Evolutionary conservation across 1,140 invertebrate species (phyloP).

Genomic region (Hestina assimilis): DNA sequence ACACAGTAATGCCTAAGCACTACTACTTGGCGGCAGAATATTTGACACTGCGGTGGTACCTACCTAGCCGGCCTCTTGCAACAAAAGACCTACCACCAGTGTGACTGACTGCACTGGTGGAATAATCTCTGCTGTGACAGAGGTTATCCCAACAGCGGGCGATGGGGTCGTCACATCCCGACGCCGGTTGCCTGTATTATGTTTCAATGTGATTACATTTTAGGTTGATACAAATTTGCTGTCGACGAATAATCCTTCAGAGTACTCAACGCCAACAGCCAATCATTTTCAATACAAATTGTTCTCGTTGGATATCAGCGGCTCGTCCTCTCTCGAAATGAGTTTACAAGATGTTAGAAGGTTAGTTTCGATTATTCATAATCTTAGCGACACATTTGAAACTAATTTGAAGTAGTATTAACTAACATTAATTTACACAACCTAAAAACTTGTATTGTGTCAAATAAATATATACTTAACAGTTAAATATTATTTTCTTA

Average conservation of each 20-base stretch:
- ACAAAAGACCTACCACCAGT: too few relatives aligned
- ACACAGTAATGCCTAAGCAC: too few relatives aligned
- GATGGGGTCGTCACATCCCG: too few relatives aligned
- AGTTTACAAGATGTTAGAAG: constrained; percentile 86
- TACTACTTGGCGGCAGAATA: too few relatives aligned
- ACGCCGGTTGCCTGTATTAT: too few relatives aligned
- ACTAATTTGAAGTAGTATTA: neutral
- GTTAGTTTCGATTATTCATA: constrained; percentile 53
- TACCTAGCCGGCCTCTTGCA: too few relatives aligned
- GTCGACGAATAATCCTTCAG: constrained; percentile 51
- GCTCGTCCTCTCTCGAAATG: constrained; percentile 83
- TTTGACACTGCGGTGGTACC: too few relatives aligned
- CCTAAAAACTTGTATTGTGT: constrained; percentile 27
- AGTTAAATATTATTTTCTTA: neutral
- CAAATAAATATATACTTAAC: neutral
- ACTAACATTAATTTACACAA: constrained; percentile 32
- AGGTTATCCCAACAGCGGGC: too few relatives aligned
- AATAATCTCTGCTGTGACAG: too few relatives aligned
- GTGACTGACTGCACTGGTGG: too few relatives aligned
- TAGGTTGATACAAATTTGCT: constrained; percentile 76
- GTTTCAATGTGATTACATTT: constrained; percentile 31
- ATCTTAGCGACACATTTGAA: neutral
- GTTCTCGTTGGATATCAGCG: constrained; percentile 87
- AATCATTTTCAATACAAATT: constrained; percentile 89
- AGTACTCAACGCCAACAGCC: constrained; percentile 72